A percentile compares a stretch with the other conserved stretches of the same genome.
Evolutionary conservation across 92 coral and sea anemone genomes (phyloP).

Genomic region (Porites lobata): DNA sequence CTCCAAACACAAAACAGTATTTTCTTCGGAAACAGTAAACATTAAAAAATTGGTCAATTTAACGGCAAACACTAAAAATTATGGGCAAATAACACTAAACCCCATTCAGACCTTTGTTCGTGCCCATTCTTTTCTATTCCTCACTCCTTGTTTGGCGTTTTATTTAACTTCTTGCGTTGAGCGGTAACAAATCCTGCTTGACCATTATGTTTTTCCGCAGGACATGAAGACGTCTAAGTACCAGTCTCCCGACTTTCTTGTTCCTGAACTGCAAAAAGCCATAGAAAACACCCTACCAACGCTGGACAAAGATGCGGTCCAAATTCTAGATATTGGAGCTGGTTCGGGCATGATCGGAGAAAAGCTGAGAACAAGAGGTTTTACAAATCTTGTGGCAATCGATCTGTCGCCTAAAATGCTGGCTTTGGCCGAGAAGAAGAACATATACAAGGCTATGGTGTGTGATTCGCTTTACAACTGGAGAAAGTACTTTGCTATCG

Average conservation of each 20-base stretch:
- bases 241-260: conserved; percentile 16
- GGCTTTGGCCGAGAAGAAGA: conserved; percentile 32
- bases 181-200: not conserved
- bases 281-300: conserved; percentile 2
- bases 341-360: conserved; percentile 41
- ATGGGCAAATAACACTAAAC: too few species aligned
- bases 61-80: too few species aligned
- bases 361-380: conserved; percentile 11
- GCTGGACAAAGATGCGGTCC: not conserved
- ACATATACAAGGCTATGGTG: conserved; percentile 21
- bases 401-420: conserved; percentile 41
- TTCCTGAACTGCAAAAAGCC: not conserved
- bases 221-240: conserved; percentile 20
- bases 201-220: not conserved
- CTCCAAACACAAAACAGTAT: too few species aligned
- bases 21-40: too few species aligned
- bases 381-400: conserved; percentile 13
- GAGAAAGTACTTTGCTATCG: conserved; percentile 26
- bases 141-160: too few species aligned
- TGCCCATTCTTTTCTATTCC: too few species aligned
- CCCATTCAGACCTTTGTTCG: too few species aligned
- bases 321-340: conserved; percentile 31
- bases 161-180: too few species aligned
- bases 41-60: too few species aligned
- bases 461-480: conserved; percentile 35